Conservation (phyloP, 1,140 invertebrate species). For the Zaprionus africanus region DNA sequence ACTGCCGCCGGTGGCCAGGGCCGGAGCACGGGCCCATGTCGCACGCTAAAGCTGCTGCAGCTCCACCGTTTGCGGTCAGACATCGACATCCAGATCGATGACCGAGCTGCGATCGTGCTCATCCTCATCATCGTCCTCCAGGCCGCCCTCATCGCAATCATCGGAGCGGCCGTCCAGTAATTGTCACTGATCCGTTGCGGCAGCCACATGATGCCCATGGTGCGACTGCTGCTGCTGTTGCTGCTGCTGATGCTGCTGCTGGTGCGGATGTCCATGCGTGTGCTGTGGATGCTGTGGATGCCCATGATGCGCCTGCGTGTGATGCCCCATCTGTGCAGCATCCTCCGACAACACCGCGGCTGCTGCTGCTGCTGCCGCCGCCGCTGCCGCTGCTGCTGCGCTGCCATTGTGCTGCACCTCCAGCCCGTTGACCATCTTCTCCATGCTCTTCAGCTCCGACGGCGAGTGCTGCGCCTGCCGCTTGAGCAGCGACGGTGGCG, state of each 20-base stretch:
- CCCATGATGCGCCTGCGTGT: constrained; percentile 59
- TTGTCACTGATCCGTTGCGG: constrained; percentile 81
- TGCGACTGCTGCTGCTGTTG: constrained; percentile 39
- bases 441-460: constrained; percentile 95
- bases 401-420: constrained; percentile 88
- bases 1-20: constrained; percentile 24
- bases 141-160: constrained; percentile 69
- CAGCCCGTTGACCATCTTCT: constrained; percentile 98
- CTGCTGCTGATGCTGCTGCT: constrained; percentile 25
- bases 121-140: constrained; percentile 60
- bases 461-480: constrained; percentile 85
- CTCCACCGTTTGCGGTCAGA: constrained; percentile 74
- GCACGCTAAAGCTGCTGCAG: constrained; percentile 63
- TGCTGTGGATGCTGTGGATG: constrained; percentile 48
- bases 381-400: constrained; percentile 60
- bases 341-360: constrained; percentile 61
- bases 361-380: constrained; percentile 50
- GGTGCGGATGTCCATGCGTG: constrained; percentile 45
- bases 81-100: constrained; percentile 81
- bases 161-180: constrained; percentile 81
- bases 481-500: constrained; percentile 83
- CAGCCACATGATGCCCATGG: constrained; percentile 32
- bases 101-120: constrained; percentile 79
- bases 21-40: constrained; percentile 19
- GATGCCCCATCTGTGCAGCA: constrained; percentile 53